Evolutionary conservation across 1,140 invertebrate genomes (phyloP).

Genomic region (Fopius arisanus): DNA sequence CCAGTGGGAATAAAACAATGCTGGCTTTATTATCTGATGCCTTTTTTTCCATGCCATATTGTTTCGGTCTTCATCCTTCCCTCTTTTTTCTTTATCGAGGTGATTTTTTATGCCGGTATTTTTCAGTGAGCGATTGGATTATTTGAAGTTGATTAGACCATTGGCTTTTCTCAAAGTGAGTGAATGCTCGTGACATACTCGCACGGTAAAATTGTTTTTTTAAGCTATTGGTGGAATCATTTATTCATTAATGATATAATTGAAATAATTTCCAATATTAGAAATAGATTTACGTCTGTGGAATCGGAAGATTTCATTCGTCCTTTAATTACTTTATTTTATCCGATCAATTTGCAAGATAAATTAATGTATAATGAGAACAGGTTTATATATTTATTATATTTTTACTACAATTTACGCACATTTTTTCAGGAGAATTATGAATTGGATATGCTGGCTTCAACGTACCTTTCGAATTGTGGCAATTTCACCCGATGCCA

Average conservation of each 20-base stretch:
- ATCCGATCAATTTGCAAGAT: too few relatives aligned
- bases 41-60: neutral
- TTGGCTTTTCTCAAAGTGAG: neutral
- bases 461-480: neutral
- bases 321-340: too few relatives aligned
- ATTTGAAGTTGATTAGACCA: neutral
- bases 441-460: neutral
- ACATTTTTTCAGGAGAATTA: neutral
- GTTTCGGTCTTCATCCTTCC: neutral
- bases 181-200: neutral
- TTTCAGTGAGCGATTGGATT: neutral
- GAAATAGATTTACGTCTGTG: too few relatives aligned
- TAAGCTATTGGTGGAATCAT: neutral
- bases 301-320: too few relatives aligned
- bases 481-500: neutral
- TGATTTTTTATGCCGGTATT: neutral
- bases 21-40: neutral
- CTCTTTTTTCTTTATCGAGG: neutral
- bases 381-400: neutral
- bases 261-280: too few relatives aligned
- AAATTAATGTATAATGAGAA: too few relatives aligned
- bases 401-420: neutral
- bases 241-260: too few relatives aligned
- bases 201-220: neutral
- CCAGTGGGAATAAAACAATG: neutral